These are phyloP conservation scores for Hepsetus odoe DNA, from an alignment of 2,113 vertebrate genomes.

Conservation along the genomic window DNA sequence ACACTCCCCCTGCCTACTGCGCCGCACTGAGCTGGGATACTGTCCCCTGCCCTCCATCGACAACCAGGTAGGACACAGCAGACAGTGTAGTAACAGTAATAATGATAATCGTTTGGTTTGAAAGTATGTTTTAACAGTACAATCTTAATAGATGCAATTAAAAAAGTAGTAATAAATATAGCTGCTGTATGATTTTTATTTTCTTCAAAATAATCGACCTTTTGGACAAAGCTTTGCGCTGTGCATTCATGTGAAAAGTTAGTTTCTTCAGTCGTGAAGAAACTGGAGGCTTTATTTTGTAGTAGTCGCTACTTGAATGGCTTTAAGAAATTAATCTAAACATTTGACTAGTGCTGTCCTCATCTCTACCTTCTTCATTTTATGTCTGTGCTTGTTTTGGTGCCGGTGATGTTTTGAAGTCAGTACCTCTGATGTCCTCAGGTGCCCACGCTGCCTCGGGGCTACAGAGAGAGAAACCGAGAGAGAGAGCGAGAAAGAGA, in stretches of 20 bases:
- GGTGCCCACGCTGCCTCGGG: constrained; percentile 65
- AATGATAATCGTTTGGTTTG: no score
- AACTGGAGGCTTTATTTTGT: no score
- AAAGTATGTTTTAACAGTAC: no score
- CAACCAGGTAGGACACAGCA: constrained; percentile 66
- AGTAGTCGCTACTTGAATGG: no score
- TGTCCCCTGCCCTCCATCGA: constrained; percentile 74
- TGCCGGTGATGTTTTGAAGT: neutral
- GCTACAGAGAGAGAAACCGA: constrained; percentile 52
- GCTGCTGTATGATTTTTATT: no score
- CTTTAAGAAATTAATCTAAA: no score
- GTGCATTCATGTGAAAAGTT: no score
- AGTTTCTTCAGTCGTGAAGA: no score
- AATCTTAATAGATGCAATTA: no score
- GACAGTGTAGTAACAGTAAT: neutral
- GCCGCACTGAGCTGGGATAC: constrained; percentile 71
- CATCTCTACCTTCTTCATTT: neutral
- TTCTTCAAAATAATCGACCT: no score
- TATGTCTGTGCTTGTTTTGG: neutral
- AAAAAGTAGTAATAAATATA: no score
- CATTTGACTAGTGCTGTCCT: neutral
- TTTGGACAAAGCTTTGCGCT: no score
- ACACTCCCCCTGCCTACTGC: constrained; percentile 71
- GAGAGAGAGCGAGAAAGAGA: constrained; percentile 43
- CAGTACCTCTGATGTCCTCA: constrained; percentile 31